Base-by-base conservation (phyloP, 2,888 invertebrate species). In the Drosophila atripex region DNA sequence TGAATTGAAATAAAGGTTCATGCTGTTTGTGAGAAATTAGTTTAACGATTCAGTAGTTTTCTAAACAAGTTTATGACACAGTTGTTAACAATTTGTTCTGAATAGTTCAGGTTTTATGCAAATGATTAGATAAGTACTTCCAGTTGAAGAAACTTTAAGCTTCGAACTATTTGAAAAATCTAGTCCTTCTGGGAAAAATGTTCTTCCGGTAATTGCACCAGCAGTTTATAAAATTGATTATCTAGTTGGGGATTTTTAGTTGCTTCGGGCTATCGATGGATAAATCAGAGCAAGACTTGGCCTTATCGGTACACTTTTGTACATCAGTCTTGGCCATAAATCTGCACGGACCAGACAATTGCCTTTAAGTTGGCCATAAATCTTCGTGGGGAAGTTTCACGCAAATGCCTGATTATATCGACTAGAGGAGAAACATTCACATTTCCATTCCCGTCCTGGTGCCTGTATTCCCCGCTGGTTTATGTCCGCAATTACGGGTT, bases 241-340 rank as follows among this genome's bases (percentile, higher is more conserved):
- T 43, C 8, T 46, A 23, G 30, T 18, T 32, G 32, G 12, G 51
- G 11, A 41, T 50, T 25, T n/a, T n/a, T n/a, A n/a, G 21, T 18
- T 5, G 41, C n/a, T 43, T 8, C 1, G 46, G 66, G 28, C 46
- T 30, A 11, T 41, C 28, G 28, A 35, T 55, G 57, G 72, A 68
- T 78, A 75, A 85, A 75, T 78, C 78, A 80, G 68, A 50, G 53
- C 60, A 38, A 38, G 59, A 57, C 35, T 53, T 12, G 43, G 41
- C 49, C 38, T 45, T 59, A 56, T 61, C 50, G 28, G 18, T 52
- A 41, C 47, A 55, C 43, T 46, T 59, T 47, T 47, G 18, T 80
- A 69, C 68, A 77, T 78, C 71, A 41, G 18, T 25, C 53, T 66
- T 65, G 46, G 30, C 65, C 60, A 72, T 78, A 85, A 78, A 85